Base-by-base conservation (phyloP, 2,797 vertebrate species). In the Melanogrammus aeglefinus region DNA sequence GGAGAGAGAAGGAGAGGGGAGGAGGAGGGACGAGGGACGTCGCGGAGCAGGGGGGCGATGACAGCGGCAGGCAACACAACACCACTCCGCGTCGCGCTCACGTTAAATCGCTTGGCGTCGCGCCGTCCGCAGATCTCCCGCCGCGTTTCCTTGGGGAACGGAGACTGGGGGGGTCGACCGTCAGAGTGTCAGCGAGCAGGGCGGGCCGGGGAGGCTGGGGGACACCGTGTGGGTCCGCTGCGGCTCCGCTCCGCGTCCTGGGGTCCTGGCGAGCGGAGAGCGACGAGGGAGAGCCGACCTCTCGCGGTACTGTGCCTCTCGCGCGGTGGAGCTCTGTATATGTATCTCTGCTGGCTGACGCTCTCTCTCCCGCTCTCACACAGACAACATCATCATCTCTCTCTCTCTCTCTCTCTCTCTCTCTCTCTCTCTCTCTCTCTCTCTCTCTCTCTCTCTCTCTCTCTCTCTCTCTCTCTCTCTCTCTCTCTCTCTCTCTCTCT, bases 51-150 rank as follows among this genome's bases (percentile, higher is more conserved):
- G 66, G 21, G n/a, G 9, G 7, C 81, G 89, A 86, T 83, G 86
- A 89, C 84, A 91, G 86, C 84, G 88, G 87, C 86, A 41, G 84
- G 83, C 81, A 88, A 85, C 79, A 87, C 86, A 86, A 88, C 86
- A 84, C 89, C 89, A 92, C 92, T 90, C 92, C 85, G n/a, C 66
- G 63, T 71, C 88, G 81, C 85, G 91, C 94, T 95, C 93, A 95
- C 94, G 89, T 95, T 94, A 93, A 94, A 91, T 86, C 93, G 92
- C 89, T 94, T 95, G 93, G 94, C 95, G 84, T 90, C 84, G 86
- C 13, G 83, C 82, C 88, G 90, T 88, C 86, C 77, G 83, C 82
- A 86, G 87, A 89, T 87, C 92, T 94, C 93, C 92, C 75, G 87
- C 86, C 89, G 88, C 86, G 44, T 88, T 85, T 88, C 80, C 88